These are phyloP conservation scores for Cantharis lateralis DNA, from an alignment of 2,888 invertebrate species.

Conservation along the genomic window DNA sequence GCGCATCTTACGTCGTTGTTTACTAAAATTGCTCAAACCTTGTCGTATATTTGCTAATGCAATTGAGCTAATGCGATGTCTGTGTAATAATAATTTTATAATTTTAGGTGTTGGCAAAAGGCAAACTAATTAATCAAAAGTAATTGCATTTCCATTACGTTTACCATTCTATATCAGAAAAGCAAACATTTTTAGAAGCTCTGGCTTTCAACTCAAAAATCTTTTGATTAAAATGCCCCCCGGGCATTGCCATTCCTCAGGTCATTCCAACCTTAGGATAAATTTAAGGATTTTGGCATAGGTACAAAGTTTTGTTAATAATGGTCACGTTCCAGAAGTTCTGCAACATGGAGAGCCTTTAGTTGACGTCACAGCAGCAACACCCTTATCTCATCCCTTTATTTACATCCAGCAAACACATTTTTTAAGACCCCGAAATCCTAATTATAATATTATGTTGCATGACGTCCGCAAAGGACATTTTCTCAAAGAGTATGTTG, in stretches of 20 bases:
- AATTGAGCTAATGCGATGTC: conserved; percentile 29
- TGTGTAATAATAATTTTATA: neutral
- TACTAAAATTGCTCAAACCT: conserved; percentile 26
- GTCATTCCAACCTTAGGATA: neutral
- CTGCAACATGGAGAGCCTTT: neutral
- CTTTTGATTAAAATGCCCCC: neutral
- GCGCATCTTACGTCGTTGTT: conserved; percentile 26
- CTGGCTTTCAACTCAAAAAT: neutral
- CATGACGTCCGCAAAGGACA: too few species aligned
- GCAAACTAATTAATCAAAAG: neutral
- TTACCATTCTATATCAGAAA: neutral
- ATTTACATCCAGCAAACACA: neutral
- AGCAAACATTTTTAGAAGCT: neutral
- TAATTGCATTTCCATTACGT: neutral
- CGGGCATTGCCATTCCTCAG: neutral
- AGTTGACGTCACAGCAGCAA: neutral
- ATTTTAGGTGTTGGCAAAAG: neutral
- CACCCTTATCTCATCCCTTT: neutral
- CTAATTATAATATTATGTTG: too few species aligned
- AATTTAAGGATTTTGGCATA: neutral
- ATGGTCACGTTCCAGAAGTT: neutral
- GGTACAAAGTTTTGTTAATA: neutral
- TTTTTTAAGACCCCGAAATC: too few species aligned
- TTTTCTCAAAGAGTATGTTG: too few species aligned
- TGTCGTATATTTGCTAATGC: conserved; percentile 31